phyloP scores from a whole-genome alignment of 2,113 vertebrate genomes.

The Rhipidura dahli region DNA sequence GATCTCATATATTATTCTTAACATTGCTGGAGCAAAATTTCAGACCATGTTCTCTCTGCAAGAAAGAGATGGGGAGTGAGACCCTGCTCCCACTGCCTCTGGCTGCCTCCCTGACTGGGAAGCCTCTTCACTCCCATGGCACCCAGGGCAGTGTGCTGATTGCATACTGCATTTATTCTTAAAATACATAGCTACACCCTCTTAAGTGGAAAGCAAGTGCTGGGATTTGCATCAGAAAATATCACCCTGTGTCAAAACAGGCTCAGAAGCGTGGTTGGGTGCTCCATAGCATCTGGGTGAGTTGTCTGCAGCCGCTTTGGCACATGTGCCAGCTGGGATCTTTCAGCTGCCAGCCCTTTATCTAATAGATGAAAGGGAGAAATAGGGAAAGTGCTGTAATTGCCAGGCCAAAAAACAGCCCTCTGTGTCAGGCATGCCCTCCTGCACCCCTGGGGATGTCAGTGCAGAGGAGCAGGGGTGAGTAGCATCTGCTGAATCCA shows the following conservation, averaged over 20 bases:
- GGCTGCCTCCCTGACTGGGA: not conserved
- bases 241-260: accelerated
- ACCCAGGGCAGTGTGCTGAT: not conserved
- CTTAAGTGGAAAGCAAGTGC: not conserved
- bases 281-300: accelerated
- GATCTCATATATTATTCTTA: not conserved
- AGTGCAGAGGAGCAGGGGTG: not conserved
- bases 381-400: not conserved
- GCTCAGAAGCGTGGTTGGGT: accelerated
- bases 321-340: not conserved
- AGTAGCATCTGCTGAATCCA: not conserved
- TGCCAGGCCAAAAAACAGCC: not conserved
- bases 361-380: not conserved
- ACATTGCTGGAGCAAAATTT: not conserved
- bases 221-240: not conserved
- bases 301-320: accelerated
- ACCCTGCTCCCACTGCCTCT: accelerated
- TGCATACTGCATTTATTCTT: not conserved
- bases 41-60: not conserved
- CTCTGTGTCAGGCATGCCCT: not conserved
- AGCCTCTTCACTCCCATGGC: accelerated
- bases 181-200: not conserved
- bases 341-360: not conserved
- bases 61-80: accelerated
- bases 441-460: not conserved